phyloP scores from a whole-genome alignment of 2,113 vertebrate species.

The Strix aluco region DNA sequence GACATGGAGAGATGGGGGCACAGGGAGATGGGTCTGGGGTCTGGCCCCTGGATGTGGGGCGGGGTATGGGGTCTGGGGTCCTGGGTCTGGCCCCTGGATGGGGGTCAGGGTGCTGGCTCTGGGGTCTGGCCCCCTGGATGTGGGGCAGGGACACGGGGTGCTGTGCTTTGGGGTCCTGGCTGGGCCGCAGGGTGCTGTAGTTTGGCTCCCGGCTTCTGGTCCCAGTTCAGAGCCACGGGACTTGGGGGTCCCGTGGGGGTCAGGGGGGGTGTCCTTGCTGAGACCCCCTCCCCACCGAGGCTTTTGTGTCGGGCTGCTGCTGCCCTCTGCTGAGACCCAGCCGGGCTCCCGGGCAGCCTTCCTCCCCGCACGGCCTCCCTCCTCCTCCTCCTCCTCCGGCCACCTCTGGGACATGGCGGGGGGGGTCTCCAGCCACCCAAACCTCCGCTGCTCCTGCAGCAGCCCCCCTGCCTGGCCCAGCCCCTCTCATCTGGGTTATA shows the following conservation, averaged over 20 bases:
- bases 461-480: neutral
- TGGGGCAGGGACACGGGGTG: neutral
- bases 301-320: neutral
- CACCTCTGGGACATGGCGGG: neutral
- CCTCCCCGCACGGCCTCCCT: neutral
- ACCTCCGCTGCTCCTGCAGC: neutral
- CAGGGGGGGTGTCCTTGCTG: neutral
- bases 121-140: neutral
- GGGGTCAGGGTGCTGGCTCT: neutral
- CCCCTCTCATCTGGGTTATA: neutral
- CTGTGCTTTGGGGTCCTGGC: neutral
- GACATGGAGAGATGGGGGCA: neutral
- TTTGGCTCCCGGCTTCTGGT: neutral
- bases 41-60: neutral
- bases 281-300: neutral
- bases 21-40: no score
- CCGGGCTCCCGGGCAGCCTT: neutral
- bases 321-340: neutral
- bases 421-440: neutral
- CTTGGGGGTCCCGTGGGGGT: rapidly evolving
- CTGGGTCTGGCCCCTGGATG: neutral
- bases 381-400: neutral
- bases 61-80: neutral
- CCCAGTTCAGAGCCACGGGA: neutral
- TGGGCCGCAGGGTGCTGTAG: neutral